Evolutionary conservation across 2,888 invertebrate genomes (phyloP), one percentile per base, ranked within the genome.

Genomic region (Lottia gigantea): DNA sequence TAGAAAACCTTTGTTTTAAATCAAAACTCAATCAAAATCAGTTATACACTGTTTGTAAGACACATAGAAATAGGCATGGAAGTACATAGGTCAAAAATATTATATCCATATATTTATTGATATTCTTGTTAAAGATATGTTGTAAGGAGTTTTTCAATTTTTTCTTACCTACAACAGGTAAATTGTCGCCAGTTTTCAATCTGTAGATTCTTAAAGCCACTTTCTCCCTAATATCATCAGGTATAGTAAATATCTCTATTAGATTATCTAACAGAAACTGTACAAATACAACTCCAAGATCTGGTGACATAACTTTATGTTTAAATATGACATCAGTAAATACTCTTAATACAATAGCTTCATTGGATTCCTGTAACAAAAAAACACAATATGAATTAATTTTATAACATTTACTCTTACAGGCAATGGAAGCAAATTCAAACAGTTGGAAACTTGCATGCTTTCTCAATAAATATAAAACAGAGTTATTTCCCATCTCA

Each of bases 241-340:
- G 87, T 8, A 84, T 68, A 7, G 75, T 77, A 73, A 87, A 85
- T 62, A 87, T 74, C 23, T 79, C 75, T 16, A 80, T 77, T n/a
- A 80, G 74, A 70, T 85, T 79, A 31, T 82, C 80, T 71, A 87
- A 73, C 74, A 87, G 80, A 75, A 86, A 87, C 66, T 79, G 78
- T 49, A 85, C 83, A 15, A 88, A 76, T 45, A 83, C 78, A 0
- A 80, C 75, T 4, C 82, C 80, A 68, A 86, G 80, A 67, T 83
- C 83, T 31, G 80, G 80, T 1, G 85, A 79, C 55, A 87, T 72
- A 61, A 85, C 77, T 67, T 84, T 84, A 75, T 85, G 85, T 47
- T 80, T 81, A 61, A 87, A 71, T 45, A 88, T 77, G 64, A 73
- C 72, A 62, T 80, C 78, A 19, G 85, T 82, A 71, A 87, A 84